phyloP scores from a whole-genome alignment of 2,888 invertebrate genomes.

The Philonicus albiceps region DNA sequence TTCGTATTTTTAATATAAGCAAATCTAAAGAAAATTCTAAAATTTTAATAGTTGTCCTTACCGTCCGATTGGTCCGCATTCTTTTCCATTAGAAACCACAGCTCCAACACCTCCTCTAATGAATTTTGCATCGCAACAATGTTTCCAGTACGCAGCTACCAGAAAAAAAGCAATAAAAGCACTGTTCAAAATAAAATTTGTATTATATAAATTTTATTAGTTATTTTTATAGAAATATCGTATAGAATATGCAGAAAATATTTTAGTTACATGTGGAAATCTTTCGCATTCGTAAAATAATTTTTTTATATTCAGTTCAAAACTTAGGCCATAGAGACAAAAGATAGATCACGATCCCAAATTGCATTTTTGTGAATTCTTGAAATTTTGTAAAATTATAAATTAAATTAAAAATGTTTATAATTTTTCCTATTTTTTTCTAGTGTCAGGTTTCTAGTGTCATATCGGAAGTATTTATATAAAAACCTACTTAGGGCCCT shows the following conservation, averaged over 20 bases:
- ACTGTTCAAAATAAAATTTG: not conserved
- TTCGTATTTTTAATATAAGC: not conserved
- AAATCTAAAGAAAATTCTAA: not conserved
- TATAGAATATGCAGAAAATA: not conserved
- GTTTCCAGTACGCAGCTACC: not conserved
- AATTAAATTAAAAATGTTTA: too few relatives aligned
- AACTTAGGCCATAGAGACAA: not conserved
- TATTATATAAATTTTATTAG: not conserved
- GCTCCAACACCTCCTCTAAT: not conserved
- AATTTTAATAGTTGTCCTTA: not conserved
- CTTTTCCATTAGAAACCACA: not conserved
- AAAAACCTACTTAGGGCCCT: not conserved
- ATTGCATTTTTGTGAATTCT: too few relatives aligned
- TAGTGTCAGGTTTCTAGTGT: too few relatives aligned
- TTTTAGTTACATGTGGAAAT: not conserved
- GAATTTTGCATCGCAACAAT: not conserved
- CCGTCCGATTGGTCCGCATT: slow-evolving; percentile 5
- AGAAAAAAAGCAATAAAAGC: not conserved
- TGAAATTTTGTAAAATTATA: not conserved
- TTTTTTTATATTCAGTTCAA: not conserved
- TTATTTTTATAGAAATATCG: not conserved
- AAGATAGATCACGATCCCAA: not conserved
- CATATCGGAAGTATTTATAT: not conserved
- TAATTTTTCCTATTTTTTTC: not conserved
- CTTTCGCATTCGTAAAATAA: not conserved